Percentiles rank a stretch among this genome's conserved stretches.
Evolutionary conservation across 2,888 invertebrate genomes (phyloP).

Genomic region (Aleiodes alternator): DNA sequence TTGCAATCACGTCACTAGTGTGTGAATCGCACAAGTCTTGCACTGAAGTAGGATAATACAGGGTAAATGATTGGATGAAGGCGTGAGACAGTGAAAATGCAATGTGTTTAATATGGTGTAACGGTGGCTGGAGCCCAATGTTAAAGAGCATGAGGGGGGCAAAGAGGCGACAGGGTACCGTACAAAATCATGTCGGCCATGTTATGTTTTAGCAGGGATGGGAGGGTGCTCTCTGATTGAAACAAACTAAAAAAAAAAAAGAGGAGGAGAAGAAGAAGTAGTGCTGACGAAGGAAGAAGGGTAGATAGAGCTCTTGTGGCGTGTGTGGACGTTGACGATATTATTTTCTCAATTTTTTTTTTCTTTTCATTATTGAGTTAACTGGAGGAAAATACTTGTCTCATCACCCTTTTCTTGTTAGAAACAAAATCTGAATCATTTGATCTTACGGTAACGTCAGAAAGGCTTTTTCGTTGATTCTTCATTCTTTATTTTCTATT

Average conservation of each 20-base stretch:
- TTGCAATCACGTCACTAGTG: no score
- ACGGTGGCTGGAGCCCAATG: slow-evolving; percentile 17
- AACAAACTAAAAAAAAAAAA: slow-evolving; percentile 44
- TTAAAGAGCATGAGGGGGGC: slow-evolving; percentile 8
- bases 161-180: slow-evolving; percentile 20
- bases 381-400: not conserved
- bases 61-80: slow-evolving; percentile 5
- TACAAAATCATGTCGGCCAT: slow-evolving; percentile 53
- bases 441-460: not conserved
- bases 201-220: slow-evolving; percentile 53
- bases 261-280: slow-evolving; percentile 43
- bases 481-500: not conserved
- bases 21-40: no score
- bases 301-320: not conserved
- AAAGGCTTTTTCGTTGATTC: not conserved
- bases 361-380: not conserved
- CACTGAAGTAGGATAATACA: not conserved
- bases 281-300: slow-evolving; percentile 11
- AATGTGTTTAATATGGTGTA: slow-evolving; percentile 7
- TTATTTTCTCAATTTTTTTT: not conserved
- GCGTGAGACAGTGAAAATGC: not conserved
- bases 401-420: not conserved
- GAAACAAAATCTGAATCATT: not conserved
- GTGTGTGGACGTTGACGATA: not conserved
- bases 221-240: slow-evolving; percentile 58